Evolutionary conservation across 2,797 vertebrate genomes (phyloP).

Genomic region (Antrozous pallidus): DNA sequence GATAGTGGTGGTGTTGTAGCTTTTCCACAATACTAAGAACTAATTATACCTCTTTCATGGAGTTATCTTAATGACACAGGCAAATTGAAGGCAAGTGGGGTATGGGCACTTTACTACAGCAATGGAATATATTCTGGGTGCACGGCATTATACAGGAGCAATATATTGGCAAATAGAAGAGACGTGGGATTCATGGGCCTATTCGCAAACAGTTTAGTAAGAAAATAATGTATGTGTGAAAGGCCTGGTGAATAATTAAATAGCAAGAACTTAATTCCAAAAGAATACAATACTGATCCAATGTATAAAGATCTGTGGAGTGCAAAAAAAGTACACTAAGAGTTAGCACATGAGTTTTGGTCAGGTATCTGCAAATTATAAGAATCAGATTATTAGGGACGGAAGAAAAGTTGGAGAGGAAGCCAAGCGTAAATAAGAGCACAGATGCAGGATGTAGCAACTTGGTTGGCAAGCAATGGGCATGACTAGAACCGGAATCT

Average conservation of each 20-base stretch:
- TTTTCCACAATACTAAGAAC: not conserved
- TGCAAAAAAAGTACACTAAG: not conserved
- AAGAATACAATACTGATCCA: not conserved
- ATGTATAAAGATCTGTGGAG: not conserved
- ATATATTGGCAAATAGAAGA: not conserved
- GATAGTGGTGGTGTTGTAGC: not conserved
- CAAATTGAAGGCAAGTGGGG: not conserved
- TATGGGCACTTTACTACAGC: not conserved
- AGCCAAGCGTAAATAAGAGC: not conserved
- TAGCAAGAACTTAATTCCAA: not conserved
- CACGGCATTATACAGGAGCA: not conserved
- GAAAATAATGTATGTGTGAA: not conserved
- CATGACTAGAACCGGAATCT: not conserved
- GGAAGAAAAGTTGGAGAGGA: constrained; percentile 41
- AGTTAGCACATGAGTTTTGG: not conserved
- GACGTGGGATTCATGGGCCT: not conserved
- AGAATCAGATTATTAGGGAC: not conserved
- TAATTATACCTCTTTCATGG: not conserved
- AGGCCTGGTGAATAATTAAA: not conserved
- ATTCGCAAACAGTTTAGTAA: not conserved
- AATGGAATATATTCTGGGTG: not conserved
- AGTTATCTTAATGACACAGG: not conserved
- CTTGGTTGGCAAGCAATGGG: not conserved
- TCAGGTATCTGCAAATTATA: not conserved
- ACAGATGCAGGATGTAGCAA: constrained; percentile 45